Conservation (phyloP, 2,113 vertebrate genomes). For the Aythya baeri region DNA sequence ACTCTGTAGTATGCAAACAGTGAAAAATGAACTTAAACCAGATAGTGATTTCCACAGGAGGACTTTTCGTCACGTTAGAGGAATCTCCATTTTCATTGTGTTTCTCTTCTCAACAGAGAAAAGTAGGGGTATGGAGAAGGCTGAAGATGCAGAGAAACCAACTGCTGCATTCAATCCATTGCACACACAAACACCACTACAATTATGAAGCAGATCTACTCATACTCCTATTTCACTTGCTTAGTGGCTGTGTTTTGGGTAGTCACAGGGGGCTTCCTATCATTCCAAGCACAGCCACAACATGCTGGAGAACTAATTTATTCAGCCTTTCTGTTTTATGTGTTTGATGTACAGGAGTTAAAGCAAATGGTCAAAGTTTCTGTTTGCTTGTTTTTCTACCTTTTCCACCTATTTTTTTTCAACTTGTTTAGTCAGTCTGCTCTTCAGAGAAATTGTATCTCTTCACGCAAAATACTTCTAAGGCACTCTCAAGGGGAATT, state of each 20-base stretch:
- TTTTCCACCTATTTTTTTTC: not conserved
- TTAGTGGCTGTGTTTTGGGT: not conserved
- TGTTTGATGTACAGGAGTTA: not conserved
- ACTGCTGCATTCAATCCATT: not conserved
- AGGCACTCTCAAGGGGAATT: not conserved
- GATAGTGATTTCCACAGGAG: not conserved
- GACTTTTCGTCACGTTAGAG: not conserved
- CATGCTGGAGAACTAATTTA: not conserved
- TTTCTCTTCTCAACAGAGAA: not conserved
- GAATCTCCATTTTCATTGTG: fast-evolving
- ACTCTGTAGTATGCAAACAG: not conserved
- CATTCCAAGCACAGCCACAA: not conserved
- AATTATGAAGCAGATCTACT: not conserved
- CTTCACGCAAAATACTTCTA: not conserved
- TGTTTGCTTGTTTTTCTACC: not conserved
- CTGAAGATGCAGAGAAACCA: not conserved
- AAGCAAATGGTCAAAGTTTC: not conserved
- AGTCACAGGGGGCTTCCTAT: no score
- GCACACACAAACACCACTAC: not conserved
- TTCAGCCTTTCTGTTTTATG: not conserved
- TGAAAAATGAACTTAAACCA: not conserved
- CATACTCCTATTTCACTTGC: not conserved
- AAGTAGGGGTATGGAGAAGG: not conserved
- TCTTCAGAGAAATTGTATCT: not conserved
- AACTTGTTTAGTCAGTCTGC: not conserved